Base-by-base conservation (phyloP, 2,888 invertebrate species). In the Serrognathus titanus region DNA sequence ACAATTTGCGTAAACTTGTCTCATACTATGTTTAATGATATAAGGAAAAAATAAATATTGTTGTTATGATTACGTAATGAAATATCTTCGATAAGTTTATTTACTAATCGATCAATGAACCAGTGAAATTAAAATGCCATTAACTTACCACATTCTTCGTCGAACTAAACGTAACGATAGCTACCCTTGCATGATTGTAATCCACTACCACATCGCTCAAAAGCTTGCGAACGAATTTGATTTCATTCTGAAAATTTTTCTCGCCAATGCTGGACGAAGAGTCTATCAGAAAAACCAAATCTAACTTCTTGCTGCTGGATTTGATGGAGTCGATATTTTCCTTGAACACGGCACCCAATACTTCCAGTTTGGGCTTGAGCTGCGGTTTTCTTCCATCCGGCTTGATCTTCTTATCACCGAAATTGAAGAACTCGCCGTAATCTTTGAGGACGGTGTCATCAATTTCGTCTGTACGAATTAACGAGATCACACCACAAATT, bases 191-290 rank as follows among this genome's bases (percentile, higher is more conserved):
- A 39, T 84, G 81, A 65, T 83, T 80, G 47, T 79, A 80, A 63
- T 85, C 85, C 13, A 88, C 85, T 1, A 83, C 83, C 62, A 88
- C 85, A 68, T 85, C 85, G 35, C 86, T 83, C 41, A 88, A 70
- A 5, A 88, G 73, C 70, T 84, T 87, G 68, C 83, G 82, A 40
- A 87, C 86, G 70, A 88, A 87, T 68, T 83, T 84, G 48, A 88
- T 72, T 70, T 88, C 88, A 69, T 84, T 85, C 59, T 78, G 76
- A 71, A 88, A 88, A 73, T 88, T 86, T 13, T 78, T 74, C 60
- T 80, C 78, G 1, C 87, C 88, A 2, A 88, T 85, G 63, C 86
- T 86, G 0, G 84, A 84, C n/a, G 87, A 87, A 10, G 84, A 83
- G 67, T 88, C 88, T 46, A 88, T 83, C 46, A 88, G 75, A 71